Base-by-base conservation (phyloP, 2,888 invertebrate species). In the Nemapogon koenigi region DNA sequence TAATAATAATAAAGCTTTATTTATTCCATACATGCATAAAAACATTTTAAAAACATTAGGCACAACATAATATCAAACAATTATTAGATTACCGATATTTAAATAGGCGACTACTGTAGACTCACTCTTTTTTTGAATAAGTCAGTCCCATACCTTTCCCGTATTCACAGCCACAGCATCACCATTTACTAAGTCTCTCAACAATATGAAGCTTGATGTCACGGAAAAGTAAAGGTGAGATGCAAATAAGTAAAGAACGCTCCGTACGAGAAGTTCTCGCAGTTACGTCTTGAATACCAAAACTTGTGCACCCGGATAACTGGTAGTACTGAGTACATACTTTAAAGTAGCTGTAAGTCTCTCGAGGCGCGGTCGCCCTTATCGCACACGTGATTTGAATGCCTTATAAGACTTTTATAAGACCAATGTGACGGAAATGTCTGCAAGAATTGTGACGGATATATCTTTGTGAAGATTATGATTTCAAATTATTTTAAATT, bases 341-440 rank as follows among this genome's bases (percentile, higher is more conserved):
- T 65, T 59, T 62, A 63, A 62, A 68, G 62, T 62, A 58, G 47
- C 46, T 53, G 60, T 64, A 61, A 67, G 63, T 60, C 57, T 48
- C 50, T 49, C 44, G 59, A 60, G 59, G 61, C 19, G 33, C 58
- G 55, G 56, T 54, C 57, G 65, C 63, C 65, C 65, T 68, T 66
- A 66, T 65, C 65, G 57, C 51, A 57, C 53, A 57, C 68, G 68
- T 69, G 69, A 62, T 62, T 59, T 56, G 69, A 67, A 67, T 69
- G 22, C 52, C 51, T 47, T 43, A 50, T 43, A 35, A 42, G 45
- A 59, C 50, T 65, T 65, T 66, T 65, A 65, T 60, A 61, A 58
- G 57, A 61, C 63, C 61, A 65, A 65, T 64, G 64, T 63, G 62
- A 64, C 60, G 57, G 59, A 63, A 67, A 67, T 66, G 59, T 62